phyloP scores from a whole-genome alignment of 2,888 invertebrate genomes.

The Chloroclystis v-ata region DNA sequence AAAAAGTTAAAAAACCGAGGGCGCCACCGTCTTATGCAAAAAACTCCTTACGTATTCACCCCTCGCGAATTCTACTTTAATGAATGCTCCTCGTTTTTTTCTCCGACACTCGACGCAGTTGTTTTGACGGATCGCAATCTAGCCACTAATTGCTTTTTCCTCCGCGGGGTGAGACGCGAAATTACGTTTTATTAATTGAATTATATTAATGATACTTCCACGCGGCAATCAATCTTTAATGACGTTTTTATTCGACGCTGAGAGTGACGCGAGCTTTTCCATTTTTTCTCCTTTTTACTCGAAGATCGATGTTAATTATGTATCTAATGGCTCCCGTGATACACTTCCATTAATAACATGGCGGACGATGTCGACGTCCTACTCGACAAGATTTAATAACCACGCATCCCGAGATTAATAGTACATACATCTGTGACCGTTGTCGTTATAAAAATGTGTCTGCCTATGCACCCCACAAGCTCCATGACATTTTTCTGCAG shows the following conservation, averaged over 20 bases:
- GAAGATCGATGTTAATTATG: conserved; percentile 73
- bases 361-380: conserved; percentile 63
- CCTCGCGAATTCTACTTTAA: conserved; percentile 75
- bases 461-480: conserved; percentile 16
- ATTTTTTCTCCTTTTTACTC: conserved; percentile 55
- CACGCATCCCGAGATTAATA: conserved; percentile 68
- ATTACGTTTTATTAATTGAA: conserved; percentile 79
- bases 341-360: conserved; percentile 76
- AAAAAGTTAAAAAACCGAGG: conserved; percentile 62
- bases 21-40: conserved; percentile 76
- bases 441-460: conserved; percentile 62
- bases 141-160: conserved; percentile 79
- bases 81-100: conserved; percentile 73
- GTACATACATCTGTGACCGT: conserved; percentile 66
- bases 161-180: conserved; percentile 71
- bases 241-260: conserved; percentile 72
- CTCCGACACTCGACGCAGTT: conserved; percentile 65
- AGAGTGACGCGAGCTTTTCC: conserved; percentile 61
- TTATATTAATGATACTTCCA: conserved; percentile 77
- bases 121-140: conserved; percentile 78
- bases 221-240: conserved; percentile 74
- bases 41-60: conserved; percentile 77
- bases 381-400: conserved; percentile 72
- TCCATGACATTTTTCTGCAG: conserved; percentile 10
- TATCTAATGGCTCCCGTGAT: conserved; percentile 77